Evolutionary conservation across 2,797 vertebrate genomes (phyloP).

Genomic region (Falco peregrinus): DNA sequence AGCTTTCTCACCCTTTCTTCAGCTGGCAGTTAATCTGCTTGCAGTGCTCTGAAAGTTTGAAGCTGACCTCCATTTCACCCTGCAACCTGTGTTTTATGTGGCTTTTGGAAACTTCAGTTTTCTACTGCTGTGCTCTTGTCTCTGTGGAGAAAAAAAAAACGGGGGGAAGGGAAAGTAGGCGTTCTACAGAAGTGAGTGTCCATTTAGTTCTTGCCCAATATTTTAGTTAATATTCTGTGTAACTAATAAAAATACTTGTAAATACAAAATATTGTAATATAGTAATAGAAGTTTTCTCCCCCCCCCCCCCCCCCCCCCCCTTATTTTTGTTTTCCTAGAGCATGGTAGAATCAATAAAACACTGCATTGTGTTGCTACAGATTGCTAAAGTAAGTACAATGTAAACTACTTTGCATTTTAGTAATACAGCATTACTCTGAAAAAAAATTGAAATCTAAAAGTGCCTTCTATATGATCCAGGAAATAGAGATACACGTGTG

Average conservation of each 20-base stretch:
- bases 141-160: neutral
- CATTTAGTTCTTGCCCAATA: neutral
- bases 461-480: neutral
- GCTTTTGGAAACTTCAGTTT: neutral
- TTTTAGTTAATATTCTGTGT: neutral
- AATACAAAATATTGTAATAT: neutral
- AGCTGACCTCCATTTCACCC: neutral
- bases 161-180: neutral
- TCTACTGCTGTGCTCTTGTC: neutral
- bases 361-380: constrained; percentile 99
- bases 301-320: too few relatives aligned
- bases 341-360: constrained; percentile 99
- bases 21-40: neutral
- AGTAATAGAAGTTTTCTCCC: neutral
- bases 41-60: neutral
- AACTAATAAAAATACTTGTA: neutral
- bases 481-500: too few relatives aligned
- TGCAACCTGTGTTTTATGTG: neutral
- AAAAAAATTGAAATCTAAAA: neutral
- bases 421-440: neutral
- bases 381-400: constrained; percentile 95
- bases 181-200: neutral
- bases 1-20: neutral
- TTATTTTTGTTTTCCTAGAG: constrained; percentile 83
- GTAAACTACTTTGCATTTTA: neutral